Conservation (phyloP, 2,888 invertebrate genomes). For the Lasioglossum figueresi region DNA sequence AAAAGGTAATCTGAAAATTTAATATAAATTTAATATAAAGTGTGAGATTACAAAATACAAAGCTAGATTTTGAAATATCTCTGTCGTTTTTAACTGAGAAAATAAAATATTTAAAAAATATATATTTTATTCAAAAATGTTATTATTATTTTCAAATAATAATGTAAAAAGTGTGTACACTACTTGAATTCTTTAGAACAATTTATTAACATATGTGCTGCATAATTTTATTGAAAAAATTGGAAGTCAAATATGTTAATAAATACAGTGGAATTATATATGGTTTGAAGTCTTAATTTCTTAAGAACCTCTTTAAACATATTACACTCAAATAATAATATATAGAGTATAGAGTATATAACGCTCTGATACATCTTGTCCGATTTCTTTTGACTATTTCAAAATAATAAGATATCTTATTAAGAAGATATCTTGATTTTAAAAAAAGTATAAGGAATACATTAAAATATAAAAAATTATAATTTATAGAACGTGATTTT, state of each 20-base stretch:
- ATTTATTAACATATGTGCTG: background rate
- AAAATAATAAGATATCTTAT: slow-evolving; percentile 1
- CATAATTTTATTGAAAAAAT: slow-evolving; percentile 1
- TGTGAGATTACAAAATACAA: background rate
- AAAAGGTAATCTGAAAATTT: background rate
- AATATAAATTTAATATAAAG: background rate
- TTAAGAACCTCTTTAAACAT: background rate
- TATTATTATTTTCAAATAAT: slow-evolving; percentile 10
- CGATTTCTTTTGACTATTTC: background rate
- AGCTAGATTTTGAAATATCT: background rate
- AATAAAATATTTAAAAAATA: background rate
- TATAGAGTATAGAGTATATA: no score
- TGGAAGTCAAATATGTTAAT: slow-evolving; percentile 6
- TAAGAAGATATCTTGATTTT: no score
- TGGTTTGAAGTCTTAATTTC: background rate
- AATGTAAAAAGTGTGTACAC: background rate
- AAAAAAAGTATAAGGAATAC: background rate
- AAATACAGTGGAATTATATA: background rate
- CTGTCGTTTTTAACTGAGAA: background rate
- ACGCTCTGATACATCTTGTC: background rate
- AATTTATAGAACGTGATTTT: background rate
- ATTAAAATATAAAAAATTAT: background rate
- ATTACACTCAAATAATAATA: background rate
- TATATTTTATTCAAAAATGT: background rate
- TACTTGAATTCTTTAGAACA: background rate